Percentiles rank a stretch among this genome's conserved stretches.
Conservation (phyloP, 2,797 vertebrate species). For the Buceros bicornis region DNA sequence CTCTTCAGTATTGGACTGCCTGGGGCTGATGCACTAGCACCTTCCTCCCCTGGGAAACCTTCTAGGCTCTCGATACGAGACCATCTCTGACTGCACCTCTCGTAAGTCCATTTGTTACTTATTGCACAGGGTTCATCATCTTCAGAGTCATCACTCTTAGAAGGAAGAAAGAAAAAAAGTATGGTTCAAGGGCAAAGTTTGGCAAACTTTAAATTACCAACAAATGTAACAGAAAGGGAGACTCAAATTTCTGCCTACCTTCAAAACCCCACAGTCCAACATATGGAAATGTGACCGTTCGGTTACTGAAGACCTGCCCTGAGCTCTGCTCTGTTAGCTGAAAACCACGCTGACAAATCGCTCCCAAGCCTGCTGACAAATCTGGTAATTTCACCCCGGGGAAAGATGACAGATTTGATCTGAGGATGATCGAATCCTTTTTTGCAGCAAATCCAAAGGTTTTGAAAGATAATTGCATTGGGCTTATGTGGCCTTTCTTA, state of each 20-base stretch:
- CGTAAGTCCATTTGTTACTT: constrained; percentile 87
- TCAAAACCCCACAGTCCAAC: neutral
- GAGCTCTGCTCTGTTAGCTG: neutral
- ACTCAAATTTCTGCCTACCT: neutral
- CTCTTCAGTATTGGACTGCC: constrained; percentile 60
- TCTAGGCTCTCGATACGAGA: constrained; percentile 75
- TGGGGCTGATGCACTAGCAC: constrained; percentile 21
- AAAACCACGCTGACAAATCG: neutral
- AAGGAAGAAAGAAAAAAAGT: neutral
- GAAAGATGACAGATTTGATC: neutral
- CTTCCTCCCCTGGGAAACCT: constrained; percentile 3
- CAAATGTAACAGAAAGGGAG: neutral
- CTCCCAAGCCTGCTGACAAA: neutral
- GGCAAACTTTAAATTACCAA: neutral
- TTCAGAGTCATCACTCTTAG: constrained; percentile 82
- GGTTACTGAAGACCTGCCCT: neutral
- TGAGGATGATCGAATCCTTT: neutral
- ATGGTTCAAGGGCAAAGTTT: neutral
- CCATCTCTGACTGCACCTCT: constrained; percentile 82
- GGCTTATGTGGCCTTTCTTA: neutral
- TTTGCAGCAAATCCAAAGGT: neutral
- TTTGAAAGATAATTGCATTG: neutral
- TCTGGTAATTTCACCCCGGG: neutral
- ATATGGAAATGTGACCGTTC: neutral
- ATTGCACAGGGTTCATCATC: constrained; percentile 89